Conservation (phyloP, 2,888 invertebrate species). For the Ophion obscuratus region DNA sequence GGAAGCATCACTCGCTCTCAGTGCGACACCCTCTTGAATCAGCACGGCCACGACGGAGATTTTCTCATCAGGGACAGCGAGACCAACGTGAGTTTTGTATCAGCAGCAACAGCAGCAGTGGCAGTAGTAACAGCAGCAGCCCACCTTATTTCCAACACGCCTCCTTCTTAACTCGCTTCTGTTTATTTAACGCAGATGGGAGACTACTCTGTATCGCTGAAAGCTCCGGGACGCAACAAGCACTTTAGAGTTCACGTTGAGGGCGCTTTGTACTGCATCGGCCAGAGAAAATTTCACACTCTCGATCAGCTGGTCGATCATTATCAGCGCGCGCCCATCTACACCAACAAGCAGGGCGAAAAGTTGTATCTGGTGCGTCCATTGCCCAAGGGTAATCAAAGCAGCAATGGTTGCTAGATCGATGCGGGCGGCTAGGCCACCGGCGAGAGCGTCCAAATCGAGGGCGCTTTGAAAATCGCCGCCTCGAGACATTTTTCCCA, state of each 20-base stretch:
- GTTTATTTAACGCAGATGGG: conserved; percentile 90
- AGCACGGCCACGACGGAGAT: conserved; percentile 98
- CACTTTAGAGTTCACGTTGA: conserved; percentile 99
- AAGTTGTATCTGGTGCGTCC: conserved; percentile 98
- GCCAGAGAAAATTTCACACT: conserved; percentile 98
- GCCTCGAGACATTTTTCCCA: conserved; percentile 7
- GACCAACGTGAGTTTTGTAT: conserved; percentile 94
- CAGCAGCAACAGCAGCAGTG: background rate
- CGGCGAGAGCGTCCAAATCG: background rate
- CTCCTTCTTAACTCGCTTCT: background rate
- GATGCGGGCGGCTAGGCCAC: conserved; percentile 46
- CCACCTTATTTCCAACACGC: background rate
- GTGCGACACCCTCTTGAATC: conserved; percentile 97
- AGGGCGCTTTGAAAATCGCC: conserved; percentile 56
- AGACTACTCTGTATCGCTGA: conserved; percentile 98
- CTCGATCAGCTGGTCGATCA: conserved; percentile 98
- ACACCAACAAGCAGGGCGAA: conserved; percentile 98
- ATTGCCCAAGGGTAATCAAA: conserved; percentile 88
- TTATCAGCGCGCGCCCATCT: conserved; percentile 99
- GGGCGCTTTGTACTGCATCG: conserved; percentile 97
- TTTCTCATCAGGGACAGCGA: conserved; percentile 99
- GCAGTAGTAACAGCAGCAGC: background rate
- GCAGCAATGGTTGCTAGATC: conserved; percentile 83
- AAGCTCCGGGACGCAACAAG: conserved; percentile 98
- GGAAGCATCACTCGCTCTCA: conserved; percentile 97